Evolutionary conservation across 2,888 invertebrate genomes (phyloP), one percentile per base, ranked within the genome.

Genomic region (Trichopria drosophilae): DNA sequence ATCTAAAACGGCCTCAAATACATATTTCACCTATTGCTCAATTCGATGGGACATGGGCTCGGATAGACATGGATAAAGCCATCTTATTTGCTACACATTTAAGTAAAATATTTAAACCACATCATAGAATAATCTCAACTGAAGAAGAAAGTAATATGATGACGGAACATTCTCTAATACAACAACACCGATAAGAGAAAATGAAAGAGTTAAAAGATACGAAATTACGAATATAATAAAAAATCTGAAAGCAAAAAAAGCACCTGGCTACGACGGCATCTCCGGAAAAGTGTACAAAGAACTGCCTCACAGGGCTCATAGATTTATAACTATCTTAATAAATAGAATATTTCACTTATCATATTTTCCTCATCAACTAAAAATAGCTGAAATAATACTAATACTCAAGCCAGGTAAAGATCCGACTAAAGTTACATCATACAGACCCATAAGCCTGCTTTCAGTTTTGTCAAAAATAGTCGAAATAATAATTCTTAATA

Each of bases 401-500:
- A 15, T 41, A 6, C 28, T 16, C 6, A 41, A 41, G 15, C 28
- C 29, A 12, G 41, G 26, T 2, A 41, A 41, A 29, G 24, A 23
- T 7, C 23, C 26, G 4, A 19, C 10, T 26, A 26, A 16, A 3
- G 26, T 20, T 19, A 12, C 35, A 6, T 40, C 13, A 23, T 40
- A 47, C 22, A 15, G 40, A 4, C 32, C 40, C 7, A 47, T 47
- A n/a, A 47, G 47, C 39, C 24, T 47, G 4, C 47, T 47, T 3
- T 15, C 29, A 35, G 31, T 39, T 2, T n/a, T 50, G 3, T 44
- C 43, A 10, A 50, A 44, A 37, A 13, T 44, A 22, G 20, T 37
- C 1, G 37, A 50, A 37, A 29, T 15, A 29, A 29, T 50, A 3
- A 50, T 44, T 22, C 44, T 44, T 10, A 28, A 18, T n/a, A 28